Evolutionary conservation across 2,797 vertebrate species (phyloP), one percentile per base, ranked within the genome.

Genomic region (Chlorospingus flavigularis): DNA sequence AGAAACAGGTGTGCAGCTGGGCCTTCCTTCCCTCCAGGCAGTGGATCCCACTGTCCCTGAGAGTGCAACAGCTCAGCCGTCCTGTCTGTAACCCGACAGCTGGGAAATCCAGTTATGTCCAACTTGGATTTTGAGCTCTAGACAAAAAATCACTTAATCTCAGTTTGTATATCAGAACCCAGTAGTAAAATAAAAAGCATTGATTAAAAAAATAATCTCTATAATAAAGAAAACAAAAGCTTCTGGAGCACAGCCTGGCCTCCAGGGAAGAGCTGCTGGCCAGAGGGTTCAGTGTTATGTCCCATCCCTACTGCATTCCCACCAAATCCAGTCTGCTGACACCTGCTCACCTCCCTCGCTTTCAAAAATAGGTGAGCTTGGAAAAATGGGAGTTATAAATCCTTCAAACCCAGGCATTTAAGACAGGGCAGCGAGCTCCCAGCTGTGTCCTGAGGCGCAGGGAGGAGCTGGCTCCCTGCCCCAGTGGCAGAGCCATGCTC

Each of bases 401-500:
- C 67, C 43, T n/a, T 42, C 57, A 24, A 8, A 18, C 35, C 23
- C 47, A 11, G 20, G 51, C 47, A n/a, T 51, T 57, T 24, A 25
- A 11, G 43, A 11, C 13, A 17, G 63, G 53, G 62, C 42, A 26
- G 26, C 0, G 1, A 35, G 66, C 23, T 33, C 5, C 7, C 35
- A 15, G 61, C 31, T 6, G 9, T 7, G 11, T 35, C 33, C 30
- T 40, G 1, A 0, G 28, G 6, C 0, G 0, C 28, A 11, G 18
- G 57, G 24, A 51, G 33, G 47, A 51, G 25, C 8, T 21, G 73
- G 35, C 15, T 79, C 55, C 74, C 26, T 35, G 14, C 25, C 19
- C 33, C 37, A 48, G 54, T 2, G 0, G 24, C 2, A 9, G 5
- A 8, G 33, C 53, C 7, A 2, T 16, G 40, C 37, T 51, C 57